These are phyloP conservation scores for Amblyjoppa proteus DNA, from an alignment of 2,888 invertebrate species.

Conservation along the genomic window DNA sequence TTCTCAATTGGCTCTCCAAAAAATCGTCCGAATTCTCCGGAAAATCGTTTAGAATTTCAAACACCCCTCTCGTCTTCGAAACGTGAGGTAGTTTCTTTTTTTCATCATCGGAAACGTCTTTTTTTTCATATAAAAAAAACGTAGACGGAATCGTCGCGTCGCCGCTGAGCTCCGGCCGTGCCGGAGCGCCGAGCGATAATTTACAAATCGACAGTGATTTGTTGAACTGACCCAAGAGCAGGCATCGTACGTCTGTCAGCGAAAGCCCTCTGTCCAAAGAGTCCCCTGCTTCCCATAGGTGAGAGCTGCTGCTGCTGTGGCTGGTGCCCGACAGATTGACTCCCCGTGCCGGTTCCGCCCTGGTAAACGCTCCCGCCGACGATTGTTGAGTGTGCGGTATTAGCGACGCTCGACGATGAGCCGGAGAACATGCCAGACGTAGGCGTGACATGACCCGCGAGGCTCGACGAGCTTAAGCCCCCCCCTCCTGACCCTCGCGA, in stretches of 20 bases:
- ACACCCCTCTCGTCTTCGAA: too few relatives aligned
- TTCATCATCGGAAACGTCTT: background rate
- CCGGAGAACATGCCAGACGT: slow-evolving; percentile 89
- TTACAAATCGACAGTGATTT: slow-evolving; percentile 3
- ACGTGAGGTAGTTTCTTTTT: background rate
- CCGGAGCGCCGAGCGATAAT: background rate
- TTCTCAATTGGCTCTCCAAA: background rate
- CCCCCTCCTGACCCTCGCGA: slow-evolving; percentile 89
- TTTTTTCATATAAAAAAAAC: background rate
- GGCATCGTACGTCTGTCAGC: slow-evolving; percentile 91
- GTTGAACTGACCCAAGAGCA: slow-evolving; percentile 86
- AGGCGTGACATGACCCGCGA: slow-evolving; percentile 92
- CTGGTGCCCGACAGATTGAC: slow-evolving; percentile 83
- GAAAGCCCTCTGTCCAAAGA: slow-evolving; percentile 93
- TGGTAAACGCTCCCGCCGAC: slow-evolving; percentile 83
- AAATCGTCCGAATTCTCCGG: too few relatives aligned
- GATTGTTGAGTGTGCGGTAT: slow-evolving; percentile 82
- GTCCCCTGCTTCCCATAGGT: slow-evolving; percentile 87
- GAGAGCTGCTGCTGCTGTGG: slow-evolving; percentile 86
- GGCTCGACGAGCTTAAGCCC: slow-evolving; percentile 87
- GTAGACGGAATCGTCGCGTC: too few relatives aligned
- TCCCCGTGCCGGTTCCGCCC: slow-evolving; percentile 82
- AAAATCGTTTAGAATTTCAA: too few relatives aligned
- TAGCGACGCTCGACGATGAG: slow-evolving; percentile 83
- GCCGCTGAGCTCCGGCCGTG: background rate